These are phyloP conservation scores for Capra hircus DNA, from an alignment of 2,113 vertebrate species.

Conservation along the genomic window DNA sequence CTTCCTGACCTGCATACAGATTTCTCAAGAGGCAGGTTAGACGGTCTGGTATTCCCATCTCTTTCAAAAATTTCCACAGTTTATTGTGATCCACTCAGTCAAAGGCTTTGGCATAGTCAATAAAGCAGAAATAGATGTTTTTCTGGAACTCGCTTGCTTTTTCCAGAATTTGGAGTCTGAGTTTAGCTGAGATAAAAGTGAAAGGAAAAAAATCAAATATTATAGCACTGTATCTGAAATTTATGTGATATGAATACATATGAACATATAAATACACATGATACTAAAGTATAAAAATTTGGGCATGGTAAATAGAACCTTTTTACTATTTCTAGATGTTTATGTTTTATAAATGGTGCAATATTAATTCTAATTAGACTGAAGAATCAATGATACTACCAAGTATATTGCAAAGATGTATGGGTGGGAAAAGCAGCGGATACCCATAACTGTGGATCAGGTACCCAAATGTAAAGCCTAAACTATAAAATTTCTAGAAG, in stretches of 20 bases:
- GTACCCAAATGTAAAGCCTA: background rate
- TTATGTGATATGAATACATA: background rate
- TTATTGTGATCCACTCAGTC: too few relatives aligned
- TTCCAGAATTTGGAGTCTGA: background rate
- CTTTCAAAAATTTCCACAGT: too few relatives aligned
- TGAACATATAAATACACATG: background rate
- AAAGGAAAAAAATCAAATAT: background rate
- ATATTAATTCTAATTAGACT: background rate
- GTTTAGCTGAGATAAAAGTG: background rate
- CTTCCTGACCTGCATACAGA: too few relatives aligned
- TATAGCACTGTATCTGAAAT: background rate
- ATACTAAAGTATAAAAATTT: background rate
- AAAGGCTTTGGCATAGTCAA: too few relatives aligned
- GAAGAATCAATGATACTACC: background rate
- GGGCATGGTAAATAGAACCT: background rate
- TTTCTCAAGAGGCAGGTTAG: too few relatives aligned
- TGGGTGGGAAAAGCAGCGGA: background rate
- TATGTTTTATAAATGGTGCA: background rate
- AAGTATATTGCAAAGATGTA: background rate
- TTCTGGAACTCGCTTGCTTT: too few relatives aligned
- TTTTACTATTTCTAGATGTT: too few relatives aligned
- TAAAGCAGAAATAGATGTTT: too few relatives aligned
- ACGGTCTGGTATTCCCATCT: too few relatives aligned
- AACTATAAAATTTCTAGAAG: background rate
- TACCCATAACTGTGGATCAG: background rate